These are phyloP conservation scores for Philonicus albiceps DNA, from an alignment of 2,888 invertebrate genomes.

Conservation along the genomic window DNA sequence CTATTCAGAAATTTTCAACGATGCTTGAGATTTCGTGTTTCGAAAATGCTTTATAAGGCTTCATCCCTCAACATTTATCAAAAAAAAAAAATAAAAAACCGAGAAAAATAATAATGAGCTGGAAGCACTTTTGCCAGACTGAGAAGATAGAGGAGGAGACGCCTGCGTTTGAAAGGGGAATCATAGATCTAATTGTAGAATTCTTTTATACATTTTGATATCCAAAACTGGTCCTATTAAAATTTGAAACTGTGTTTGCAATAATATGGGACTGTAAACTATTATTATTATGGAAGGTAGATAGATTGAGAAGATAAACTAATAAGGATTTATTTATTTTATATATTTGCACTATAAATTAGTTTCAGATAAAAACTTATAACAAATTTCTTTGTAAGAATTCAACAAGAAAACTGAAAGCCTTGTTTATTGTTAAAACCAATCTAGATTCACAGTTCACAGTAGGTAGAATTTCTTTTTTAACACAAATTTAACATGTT, in stretches of 20 bases:
- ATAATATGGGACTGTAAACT: too few relatives aligned
- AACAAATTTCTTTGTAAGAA: too few relatives aligned
- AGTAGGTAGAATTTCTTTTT: background rate
- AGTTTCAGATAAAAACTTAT: too few relatives aligned
- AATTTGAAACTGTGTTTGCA: too few relatives aligned
- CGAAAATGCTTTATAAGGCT: background rate
- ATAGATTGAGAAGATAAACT: too few relatives aligned
- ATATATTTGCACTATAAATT: too few relatives aligned
- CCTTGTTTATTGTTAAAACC: background rate
- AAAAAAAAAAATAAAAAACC: too few relatives aligned
- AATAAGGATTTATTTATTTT: too few relatives aligned
- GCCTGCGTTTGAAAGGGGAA: background rate
- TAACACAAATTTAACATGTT: background rate
- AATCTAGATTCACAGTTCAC: background rate
- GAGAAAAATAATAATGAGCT: background rate
- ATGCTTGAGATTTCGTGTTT: constrained; percentile 24
- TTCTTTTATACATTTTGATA: too few relatives aligned
- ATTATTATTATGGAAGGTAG: too few relatives aligned
- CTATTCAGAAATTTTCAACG: constrained; percentile 20
- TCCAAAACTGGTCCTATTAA: too few relatives aligned
- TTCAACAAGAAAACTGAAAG: background rate
- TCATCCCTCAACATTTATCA: background rate
- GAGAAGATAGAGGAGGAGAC: background rate
- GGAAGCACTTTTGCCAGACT: background rate
- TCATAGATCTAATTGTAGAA: too few relatives aligned